phyloP scores from a whole-genome alignment of 2,797 vertebrate species.

The Pseudochaenichthys georgianus region DNA sequence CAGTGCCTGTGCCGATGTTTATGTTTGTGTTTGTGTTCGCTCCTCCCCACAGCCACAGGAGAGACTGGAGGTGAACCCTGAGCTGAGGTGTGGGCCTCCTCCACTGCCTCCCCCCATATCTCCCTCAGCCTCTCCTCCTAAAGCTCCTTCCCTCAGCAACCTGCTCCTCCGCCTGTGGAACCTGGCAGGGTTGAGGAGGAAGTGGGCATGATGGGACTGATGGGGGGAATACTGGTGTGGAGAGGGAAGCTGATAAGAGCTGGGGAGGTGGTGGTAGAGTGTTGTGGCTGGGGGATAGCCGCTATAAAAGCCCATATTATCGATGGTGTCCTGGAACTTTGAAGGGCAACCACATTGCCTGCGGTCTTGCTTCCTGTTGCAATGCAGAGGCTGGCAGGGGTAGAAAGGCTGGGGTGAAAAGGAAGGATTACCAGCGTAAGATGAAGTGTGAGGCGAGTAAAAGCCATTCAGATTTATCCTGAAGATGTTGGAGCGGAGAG shows the following conservation, averaged over 20 bases:
- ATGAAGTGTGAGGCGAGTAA: conserved; percentile 92
- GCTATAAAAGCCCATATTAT: conserved; percentile 94
- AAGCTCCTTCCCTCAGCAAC: conserved; percentile 88
- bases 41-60: conserved; percentile 91
- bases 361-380: conserved; percentile 91
- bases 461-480: conserved; percentile 97
- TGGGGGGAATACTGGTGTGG: conserved; percentile 86
- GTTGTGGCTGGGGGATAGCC: conserved; percentile 89
- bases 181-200: conserved; percentile 95
- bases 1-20: conserved; percentile 93
- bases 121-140: conserved; percentile 80
- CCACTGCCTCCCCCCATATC: conserved; percentile 73
- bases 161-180: conserved; percentile 96
- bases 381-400: conserved; percentile 93
- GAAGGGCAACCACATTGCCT: conserved; percentile 89
- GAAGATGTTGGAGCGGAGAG: conserved; percentile 95
- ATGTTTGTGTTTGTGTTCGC: conserved; percentile 88
- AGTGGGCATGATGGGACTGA: conserved; percentile 92
- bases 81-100: conserved; percentile 82
- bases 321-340: conserved; percentile 84
- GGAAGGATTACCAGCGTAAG: conserved; percentile 68
- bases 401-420: conserved; percentile 90
- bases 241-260: conserved; percentile 89
- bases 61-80: conserved; percentile 89
- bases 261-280: conserved; percentile 90